Conservation (phyloP, 2,888 invertebrate genomes). For the Dascillus cervinus region DNA sequence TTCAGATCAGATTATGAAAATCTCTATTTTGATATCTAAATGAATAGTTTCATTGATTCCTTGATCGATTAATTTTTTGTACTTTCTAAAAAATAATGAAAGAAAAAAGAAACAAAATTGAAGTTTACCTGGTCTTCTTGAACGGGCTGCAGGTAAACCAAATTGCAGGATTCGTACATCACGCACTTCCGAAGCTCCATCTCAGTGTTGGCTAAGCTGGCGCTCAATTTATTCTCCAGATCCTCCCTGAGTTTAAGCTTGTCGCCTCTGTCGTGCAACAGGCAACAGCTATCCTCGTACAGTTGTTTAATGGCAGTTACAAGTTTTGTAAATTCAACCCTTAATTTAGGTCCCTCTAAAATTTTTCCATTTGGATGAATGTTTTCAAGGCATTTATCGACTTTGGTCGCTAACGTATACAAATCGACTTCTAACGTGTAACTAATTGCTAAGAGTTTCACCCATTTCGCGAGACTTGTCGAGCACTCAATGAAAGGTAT, state of each 20-base stretch:
- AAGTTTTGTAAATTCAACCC: slow-evolving; percentile 70
- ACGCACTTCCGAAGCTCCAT: slow-evolving; percentile 63
- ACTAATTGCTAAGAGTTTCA: slow-evolving; percentile 57
- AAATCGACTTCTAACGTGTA: slow-evolving; percentile 67
- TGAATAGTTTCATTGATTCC: slow-evolving; percentile 1
- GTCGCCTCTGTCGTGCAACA: slow-evolving; percentile 61
- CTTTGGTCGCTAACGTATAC: slow-evolving; percentile 65
- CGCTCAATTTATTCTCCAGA: slow-evolving; percentile 59
- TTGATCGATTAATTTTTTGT: slow-evolving; percentile 2
- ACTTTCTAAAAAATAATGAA: slow-evolving; percentile 1
- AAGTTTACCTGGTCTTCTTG: slow-evolving; percentile 45
- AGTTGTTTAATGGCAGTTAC: slow-evolving; percentile 58
- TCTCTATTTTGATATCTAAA: slow-evolving; percentile 1
- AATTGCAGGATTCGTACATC: slow-evolving; percentile 51
- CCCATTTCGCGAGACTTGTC: slow-evolving; percentile 81
- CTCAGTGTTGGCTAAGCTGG: slow-evolving; percentile 61
- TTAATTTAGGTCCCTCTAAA: slow-evolving; percentile 37
- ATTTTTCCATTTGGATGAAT: slow-evolving; percentile 78
- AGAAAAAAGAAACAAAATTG: background rate
- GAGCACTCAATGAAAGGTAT: slow-evolving; percentile 76
- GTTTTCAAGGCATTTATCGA: slow-evolving; percentile 60
- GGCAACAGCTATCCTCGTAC: slow-evolving; percentile 64
- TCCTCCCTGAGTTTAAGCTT: slow-evolving; percentile 58
- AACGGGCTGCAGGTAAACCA: slow-evolving; percentile 51
- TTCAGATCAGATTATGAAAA: slow-evolving; percentile 3